These are phyloP conservation scores for Venusia cambrica DNA, from an alignment of 2,888 invertebrate genomes.

Conservation along the genomic window DNA sequence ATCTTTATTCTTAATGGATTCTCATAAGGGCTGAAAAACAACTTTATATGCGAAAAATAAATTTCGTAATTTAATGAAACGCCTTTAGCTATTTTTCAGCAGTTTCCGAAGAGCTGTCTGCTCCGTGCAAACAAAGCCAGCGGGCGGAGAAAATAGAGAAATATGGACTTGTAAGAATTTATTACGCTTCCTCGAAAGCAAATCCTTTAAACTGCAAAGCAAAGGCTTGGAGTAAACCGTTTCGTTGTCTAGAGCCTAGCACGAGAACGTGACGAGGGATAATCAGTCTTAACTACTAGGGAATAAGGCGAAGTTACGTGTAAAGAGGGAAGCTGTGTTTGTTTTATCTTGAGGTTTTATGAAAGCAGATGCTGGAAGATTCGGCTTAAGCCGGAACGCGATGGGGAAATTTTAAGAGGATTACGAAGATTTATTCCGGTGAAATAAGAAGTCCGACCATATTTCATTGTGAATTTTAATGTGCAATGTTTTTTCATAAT, in stretches of 20 bases:
- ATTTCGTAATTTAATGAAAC: too few relatives aligned
- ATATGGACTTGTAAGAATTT: slow-evolving; percentile 20
- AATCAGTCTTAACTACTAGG: slow-evolving; percentile 14
- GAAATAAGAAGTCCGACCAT: slow-evolving; percentile 11
- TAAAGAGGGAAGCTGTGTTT: slow-evolving; percentile 16
- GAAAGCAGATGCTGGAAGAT: slow-evolving; percentile 29
- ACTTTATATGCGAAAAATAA: too few relatives aligned
- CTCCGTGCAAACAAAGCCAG: slow-evolving; percentile 2
- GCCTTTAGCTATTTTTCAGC: not conserved
- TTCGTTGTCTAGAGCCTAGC: slow-evolving; percentile 30
- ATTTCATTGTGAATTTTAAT: slow-evolving; percentile 14
- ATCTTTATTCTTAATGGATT: too few relatives aligned
- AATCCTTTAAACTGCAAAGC: slow-evolving; percentile 42
- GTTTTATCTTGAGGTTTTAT: slow-evolving; percentile 32
- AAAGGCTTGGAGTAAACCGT: slow-evolving; percentile 41
- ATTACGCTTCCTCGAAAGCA: slow-evolving; percentile 19
- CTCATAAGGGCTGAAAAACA: too few relatives aligned
- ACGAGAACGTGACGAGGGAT: slow-evolving; percentile 1
- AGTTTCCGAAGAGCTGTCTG: not conserved
- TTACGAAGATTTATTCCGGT: slow-evolving; percentile 26
- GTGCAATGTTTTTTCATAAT: slow-evolving; percentile 5
- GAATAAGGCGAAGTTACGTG: slow-evolving; percentile 2
- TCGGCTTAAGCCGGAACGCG: slow-evolving; percentile 17
- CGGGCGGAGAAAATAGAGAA: slow-evolving; percentile 7
- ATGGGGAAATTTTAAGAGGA: slow-evolving; percentile 29